A percentile compares a stretch with the other conserved stretches of the same genome.
Evolutionary conservation across 2,888 invertebrate genomes (phyloP).

Genomic region (Ectobius pallidus): DNA sequence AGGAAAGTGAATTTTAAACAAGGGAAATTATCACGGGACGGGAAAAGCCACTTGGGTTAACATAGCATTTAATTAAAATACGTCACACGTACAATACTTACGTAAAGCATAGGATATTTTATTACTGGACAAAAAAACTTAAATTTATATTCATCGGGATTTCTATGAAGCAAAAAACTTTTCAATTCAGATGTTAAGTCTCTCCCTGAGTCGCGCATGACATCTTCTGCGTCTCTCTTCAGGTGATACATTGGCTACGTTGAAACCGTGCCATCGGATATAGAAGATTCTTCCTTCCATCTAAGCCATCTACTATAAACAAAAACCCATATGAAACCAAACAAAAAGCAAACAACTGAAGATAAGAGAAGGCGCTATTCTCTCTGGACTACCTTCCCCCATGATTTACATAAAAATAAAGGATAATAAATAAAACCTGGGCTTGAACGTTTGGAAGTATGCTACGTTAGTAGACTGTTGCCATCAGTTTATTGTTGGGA

Average conservation of each 20-base stretch:
- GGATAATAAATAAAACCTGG: constrained; percentile 24
- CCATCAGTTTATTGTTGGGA: constrained; percentile 30
- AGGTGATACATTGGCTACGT: constrained; percentile 25
- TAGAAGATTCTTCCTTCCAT: not conserved
- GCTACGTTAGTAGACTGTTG: constrained; percentile 21
- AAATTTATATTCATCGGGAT: too few species aligned
- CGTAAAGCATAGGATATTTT: too few species aligned
- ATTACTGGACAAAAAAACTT: too few species aligned
- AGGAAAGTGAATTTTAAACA: too few species aligned
- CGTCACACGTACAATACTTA: too few species aligned
- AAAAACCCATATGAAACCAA: constrained; percentile 17
- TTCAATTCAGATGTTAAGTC: too few species aligned
- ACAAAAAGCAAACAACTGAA: constrained; percentile 23
- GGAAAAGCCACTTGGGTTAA: too few species aligned
- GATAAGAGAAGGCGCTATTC: constrained; percentile 29
- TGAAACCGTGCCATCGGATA: not conserved
- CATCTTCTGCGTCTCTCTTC: too few species aligned
- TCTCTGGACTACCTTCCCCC: constrained; percentile 21
- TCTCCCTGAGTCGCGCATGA: too few species aligned
- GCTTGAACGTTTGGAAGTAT: constrained; percentile 10
- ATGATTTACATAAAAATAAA: constrained; percentile 31
- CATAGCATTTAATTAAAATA: too few species aligned
- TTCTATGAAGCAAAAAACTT: too few species aligned
- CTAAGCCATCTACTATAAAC: constrained; percentile 14
- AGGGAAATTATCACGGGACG: too few species aligned